These are phyloP conservation scores for Serilophus lunatus DNA, from an alignment of 2,113 vertebrate genomes.

Conservation along the genomic window DNA sequence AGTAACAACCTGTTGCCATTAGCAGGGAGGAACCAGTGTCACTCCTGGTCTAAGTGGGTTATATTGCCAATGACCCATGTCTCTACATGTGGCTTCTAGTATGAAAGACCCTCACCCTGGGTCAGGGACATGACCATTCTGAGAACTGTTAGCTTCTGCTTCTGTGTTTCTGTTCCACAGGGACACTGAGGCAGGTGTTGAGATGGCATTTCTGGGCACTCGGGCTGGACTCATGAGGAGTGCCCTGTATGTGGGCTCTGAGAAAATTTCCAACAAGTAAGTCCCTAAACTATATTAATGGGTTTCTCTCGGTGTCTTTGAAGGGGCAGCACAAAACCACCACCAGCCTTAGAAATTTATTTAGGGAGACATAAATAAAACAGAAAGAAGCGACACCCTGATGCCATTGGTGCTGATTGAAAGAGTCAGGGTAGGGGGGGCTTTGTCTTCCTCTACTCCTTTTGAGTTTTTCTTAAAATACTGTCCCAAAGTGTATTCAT, in stretches of 20 bases:
- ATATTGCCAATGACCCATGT: background rate
- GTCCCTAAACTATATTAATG: slow-evolving; percentile 9
- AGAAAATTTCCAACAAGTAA: slow-evolving; percentile 86
- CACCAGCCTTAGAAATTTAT: background rate
- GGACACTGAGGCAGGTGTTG: slow-evolving; percentile 77
- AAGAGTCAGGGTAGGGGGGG: background rate
- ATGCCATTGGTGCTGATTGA: background rate
- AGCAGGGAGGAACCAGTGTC: background rate
- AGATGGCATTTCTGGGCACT: slow-evolving; percentile 90
- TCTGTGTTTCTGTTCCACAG: slow-evolving; percentile 23
- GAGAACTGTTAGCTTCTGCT: background rate
- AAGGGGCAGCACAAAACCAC: background rate
- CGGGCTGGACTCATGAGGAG: slow-evolving; percentile 87
- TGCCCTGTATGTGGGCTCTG: slow-evolving; percentile 80
- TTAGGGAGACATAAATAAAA: background rate
- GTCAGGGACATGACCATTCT: background rate
- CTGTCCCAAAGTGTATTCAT: background rate
- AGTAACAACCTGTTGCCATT: background rate
- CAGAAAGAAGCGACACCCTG: background rate
- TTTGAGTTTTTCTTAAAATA: background rate
- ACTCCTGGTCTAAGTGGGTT: background rate
- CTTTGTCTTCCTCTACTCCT: background rate
- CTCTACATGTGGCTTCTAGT: background rate
- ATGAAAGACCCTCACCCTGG: background rate
- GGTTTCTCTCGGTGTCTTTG: background rate